A percentile compares a stretch with the other conserved stretches of the same genome.
Evolutionary conservation across 2,797 vertebrate genomes (phyloP).

Genomic region (Acridotheres tristis): DNA sequence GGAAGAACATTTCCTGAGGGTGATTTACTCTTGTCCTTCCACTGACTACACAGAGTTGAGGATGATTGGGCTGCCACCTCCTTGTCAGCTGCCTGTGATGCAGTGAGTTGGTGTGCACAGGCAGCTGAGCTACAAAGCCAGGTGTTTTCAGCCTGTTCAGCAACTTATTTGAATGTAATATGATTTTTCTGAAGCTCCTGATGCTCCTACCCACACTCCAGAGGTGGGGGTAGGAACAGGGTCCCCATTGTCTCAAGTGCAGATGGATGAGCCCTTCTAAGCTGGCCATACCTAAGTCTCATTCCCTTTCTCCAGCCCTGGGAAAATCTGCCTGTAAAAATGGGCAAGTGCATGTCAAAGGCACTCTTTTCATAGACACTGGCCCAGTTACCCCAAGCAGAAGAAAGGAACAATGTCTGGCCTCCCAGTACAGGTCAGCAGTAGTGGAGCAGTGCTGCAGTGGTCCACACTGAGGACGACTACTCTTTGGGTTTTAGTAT

Average conservation of each 20-base stretch:
- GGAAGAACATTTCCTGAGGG: background rate
- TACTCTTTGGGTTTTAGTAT: background rate
- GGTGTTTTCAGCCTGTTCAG: background rate
- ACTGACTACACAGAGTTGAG: background rate
- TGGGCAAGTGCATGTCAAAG: background rate
- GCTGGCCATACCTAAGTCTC: background rate
- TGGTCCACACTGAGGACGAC: background rate
- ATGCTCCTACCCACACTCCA: background rate
- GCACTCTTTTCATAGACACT: background rate
- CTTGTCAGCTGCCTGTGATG: rapidly evolving
- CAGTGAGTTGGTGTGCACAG: background rate
- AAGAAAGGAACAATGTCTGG: background rate
- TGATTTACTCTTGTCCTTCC: background rate
- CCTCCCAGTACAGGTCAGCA: background rate
- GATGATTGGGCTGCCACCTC: background rate
- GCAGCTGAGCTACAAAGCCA: background rate
- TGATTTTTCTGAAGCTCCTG: background rate
- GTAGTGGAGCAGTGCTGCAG: background rate
- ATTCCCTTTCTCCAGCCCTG: background rate
- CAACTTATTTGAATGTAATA: background rate
- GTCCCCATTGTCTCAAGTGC: background rate
- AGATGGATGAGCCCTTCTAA: background rate
- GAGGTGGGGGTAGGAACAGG: background rate
- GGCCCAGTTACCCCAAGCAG: background rate
- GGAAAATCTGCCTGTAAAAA: background rate